These are phyloP conservation scores for Eublepharis macularius DNA, from an alignment of 2,113 vertebrate genomes.

Conservation along the genomic window DNA sequence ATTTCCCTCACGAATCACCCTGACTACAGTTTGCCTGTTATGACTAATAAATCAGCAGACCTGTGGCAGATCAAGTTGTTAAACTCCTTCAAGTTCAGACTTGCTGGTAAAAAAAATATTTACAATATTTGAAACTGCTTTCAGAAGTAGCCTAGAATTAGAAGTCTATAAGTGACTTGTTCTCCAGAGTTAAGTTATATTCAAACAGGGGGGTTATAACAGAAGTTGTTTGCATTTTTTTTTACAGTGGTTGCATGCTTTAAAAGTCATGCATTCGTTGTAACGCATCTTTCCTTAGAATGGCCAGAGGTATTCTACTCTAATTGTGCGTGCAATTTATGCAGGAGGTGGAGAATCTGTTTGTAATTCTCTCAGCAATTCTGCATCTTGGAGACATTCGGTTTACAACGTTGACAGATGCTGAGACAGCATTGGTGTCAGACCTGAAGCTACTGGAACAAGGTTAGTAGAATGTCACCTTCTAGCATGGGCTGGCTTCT, in stretches of 20 bases:
- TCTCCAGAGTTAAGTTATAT: too few species aligned
- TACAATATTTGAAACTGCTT: too few species aligned
- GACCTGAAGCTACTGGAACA: constrained; percentile 90
- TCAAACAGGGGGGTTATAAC: too few species aligned
- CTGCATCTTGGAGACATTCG: constrained; percentile 88
- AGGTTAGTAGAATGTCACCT: constrained; percentile 79
- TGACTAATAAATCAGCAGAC: too few species aligned
- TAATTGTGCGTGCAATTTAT: constrained; percentile 26
- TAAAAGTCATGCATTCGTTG: neutral
- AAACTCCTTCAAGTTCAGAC: too few species aligned
- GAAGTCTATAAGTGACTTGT: too few species aligned
- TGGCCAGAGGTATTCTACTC: constrained; percentile 24
- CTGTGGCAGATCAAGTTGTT: too few species aligned
- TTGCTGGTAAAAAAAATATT: too few species aligned
- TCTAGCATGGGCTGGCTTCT: fast-evolving
- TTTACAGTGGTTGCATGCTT: neutral
- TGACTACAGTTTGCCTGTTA: too few species aligned
- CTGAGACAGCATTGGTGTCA: constrained; percentile 83
- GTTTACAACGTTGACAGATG: constrained; percentile 82
- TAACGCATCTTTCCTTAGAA: neutral
- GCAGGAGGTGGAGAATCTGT: constrained; percentile 91
- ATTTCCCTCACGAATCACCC: too few species aligned
- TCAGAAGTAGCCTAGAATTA: too few species aligned
- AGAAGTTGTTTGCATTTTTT: too few species aligned
- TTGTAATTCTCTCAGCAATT: constrained; percentile 86